Evolutionary conservation across 2,113 vertebrate species (phyloP).

Genomic region (Chamaea fasciata): DNA sequence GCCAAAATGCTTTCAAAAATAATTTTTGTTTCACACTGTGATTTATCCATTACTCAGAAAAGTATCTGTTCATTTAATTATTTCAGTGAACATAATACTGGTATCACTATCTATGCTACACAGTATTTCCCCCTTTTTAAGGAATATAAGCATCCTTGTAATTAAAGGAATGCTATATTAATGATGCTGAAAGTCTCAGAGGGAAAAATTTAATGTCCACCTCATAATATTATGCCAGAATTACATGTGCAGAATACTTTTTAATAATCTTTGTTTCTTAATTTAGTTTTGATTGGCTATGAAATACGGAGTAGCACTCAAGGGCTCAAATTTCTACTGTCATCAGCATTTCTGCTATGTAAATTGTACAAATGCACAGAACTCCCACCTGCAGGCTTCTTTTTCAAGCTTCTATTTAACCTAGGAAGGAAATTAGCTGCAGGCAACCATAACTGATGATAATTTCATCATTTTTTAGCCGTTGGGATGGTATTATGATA

Average conservation of each 20-base stretch:
- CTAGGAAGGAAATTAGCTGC: slow-evolving; percentile 36
- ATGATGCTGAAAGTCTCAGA: slow-evolving; percentile 64
- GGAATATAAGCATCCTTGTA: slow-evolving; percentile 63
- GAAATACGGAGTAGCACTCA: slow-evolving; percentile 75
- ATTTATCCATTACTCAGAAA: slow-evolving; percentile 46
- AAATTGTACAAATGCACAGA: slow-evolving; percentile 62
- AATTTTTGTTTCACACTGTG: slow-evolving; percentile 47
- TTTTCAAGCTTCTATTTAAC: slow-evolving; percentile 59
- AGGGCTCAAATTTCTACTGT: slow-evolving; percentile 74
- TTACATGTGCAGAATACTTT: slow-evolving; percentile 72
- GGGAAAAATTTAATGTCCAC: slow-evolving; percentile 71
- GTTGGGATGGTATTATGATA: not conserved
- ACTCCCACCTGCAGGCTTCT: slow-evolving; percentile 32
- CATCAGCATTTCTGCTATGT: slow-evolving; percentile 79
- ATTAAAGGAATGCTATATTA: slow-evolving; percentile 73
- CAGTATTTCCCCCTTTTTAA: slow-evolving; percentile 56
- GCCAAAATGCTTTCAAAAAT: slow-evolving; percentile 51
- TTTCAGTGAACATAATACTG: slow-evolving; percentile 67
- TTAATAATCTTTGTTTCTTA: slow-evolving; percentile 84
- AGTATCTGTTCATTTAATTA: slow-evolving; percentile 66
- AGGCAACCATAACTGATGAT: slow-evolving; percentile 45
- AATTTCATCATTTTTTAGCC: slow-evolving; percentile 57
- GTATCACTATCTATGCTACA: slow-evolving; percentile 34
- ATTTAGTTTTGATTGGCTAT: slow-evolving; percentile 84
- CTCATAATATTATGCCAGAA: slow-evolving; percentile 69